A percentile compares a stretch with the other conserved stretches of the same genome.
Conservation (phyloP, 2,888 invertebrate genomes). For the Drosophila sordidapex region DNA sequence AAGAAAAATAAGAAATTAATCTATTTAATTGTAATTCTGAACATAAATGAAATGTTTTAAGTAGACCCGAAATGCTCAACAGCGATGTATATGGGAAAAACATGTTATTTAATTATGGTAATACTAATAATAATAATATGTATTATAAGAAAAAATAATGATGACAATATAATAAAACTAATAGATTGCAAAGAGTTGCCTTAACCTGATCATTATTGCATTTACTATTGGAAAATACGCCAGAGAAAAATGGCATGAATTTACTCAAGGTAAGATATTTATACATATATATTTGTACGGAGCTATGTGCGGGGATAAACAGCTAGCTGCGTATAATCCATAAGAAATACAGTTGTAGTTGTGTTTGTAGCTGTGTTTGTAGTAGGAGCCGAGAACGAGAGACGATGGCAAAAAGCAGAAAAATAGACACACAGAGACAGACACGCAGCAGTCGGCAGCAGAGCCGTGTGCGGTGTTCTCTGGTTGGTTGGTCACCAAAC, state of each 20-base stretch:
- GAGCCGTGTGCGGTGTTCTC: conserved; percentile 50
- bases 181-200: not conserved
- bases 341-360: conserved; percentile 18
- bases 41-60: not conserved
- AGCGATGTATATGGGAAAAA: not conserved
- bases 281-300: not conserved
- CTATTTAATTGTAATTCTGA: not conserved
- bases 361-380: not conserved
- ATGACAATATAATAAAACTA: not conserved
- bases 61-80: not conserved
- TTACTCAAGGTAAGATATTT: not conserved
- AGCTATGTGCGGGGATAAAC: not conserved
- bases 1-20: not conserved
- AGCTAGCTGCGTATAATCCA: conserved; percentile 9
- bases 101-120: too few species aligned
- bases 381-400: conserved; percentile 1
- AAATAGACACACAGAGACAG: conserved; percentile 1
- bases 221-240: not conserved
- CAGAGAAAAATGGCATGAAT: not conserved
- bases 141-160: not conserved
- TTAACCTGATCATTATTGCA: not conserved
- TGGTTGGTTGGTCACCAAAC: conserved; percentile 65
- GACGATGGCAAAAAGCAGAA: not conserved
- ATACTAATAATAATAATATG: too few species aligned
- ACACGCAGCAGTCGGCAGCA: conserved; percentile 12